Evolutionary conservation across 1,140 invertebrate species (phyloP).

Genomic region (Aporrectodea caliginosa): DNA sequence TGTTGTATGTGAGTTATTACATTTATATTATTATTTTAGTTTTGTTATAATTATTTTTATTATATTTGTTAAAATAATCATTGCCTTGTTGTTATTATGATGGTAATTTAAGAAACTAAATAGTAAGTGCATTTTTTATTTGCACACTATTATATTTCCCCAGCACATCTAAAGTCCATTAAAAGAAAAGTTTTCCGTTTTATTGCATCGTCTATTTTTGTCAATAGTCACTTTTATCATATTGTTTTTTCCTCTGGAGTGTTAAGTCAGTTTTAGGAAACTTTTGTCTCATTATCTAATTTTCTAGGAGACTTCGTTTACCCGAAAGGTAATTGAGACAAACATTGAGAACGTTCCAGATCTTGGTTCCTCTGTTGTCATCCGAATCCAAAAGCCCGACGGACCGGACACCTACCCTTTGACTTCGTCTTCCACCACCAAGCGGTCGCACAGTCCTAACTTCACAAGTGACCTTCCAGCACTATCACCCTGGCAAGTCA

Average conservation of each 20-base stretch:
- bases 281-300: not conserved
- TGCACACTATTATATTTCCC: too few species aligned
- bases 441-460: not conserved
- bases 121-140: too few species aligned
- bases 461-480: not conserved
- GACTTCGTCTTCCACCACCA: not conserved
- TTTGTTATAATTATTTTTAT: too few species aligned
- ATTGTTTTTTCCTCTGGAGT: not conserved
- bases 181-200: not conserved
- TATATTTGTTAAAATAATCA: too few species aligned
- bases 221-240: not conserved
- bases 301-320: not conserved
- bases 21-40: too few species aligned
- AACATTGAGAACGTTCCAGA: not conserved
- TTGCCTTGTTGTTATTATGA: too few species aligned
- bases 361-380: not conserved
- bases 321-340: not conserved
- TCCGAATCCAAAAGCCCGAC: not conserved
- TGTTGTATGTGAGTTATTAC: too few species aligned
- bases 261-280: not conserved
- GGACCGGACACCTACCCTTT: not conserved
- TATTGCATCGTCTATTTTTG: too few species aligned
- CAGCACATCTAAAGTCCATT: not conserved
- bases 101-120: too few species aligned
- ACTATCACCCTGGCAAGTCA: not conserved